These are phyloP conservation scores for Tolmerus cingulatus DNA, from an alignment of 2,888 invertebrate genomes.

Conservation along the genomic window DNA sequence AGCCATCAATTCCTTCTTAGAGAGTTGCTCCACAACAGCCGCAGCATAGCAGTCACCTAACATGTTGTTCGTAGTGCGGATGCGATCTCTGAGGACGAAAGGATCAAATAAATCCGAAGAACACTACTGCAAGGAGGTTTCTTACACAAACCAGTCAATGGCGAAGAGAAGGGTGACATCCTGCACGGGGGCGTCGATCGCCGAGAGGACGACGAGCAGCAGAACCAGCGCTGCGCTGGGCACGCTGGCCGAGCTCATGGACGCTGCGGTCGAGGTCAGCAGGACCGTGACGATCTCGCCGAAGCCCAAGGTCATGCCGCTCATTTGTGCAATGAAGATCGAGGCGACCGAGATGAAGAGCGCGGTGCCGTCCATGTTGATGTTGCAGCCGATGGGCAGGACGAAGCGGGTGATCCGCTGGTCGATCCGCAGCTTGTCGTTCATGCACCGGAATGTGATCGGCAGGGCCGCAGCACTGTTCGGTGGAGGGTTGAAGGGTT, in stretches of 20 bases:
- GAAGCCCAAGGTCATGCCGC: constrained; percentile 78
- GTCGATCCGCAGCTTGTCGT: constrained; percentile 82
- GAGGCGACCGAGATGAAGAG: constrained; percentile 88
- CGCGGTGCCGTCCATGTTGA: constrained; percentile 93
- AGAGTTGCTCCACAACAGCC: constrained; percentile 83
- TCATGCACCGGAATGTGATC: constrained; percentile 86
- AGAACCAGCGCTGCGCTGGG: constrained; percentile 86
- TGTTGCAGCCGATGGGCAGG: constrained; percentile 88
- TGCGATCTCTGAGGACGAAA: constrained; percentile 73
- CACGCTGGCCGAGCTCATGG: constrained; percentile 88
- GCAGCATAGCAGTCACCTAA: constrained; percentile 88
- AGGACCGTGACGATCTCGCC: constrained; percentile 88
- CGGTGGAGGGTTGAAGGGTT: not conserved
- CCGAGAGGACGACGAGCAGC: constrained; percentile 80
- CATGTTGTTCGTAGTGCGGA: constrained; percentile 88
- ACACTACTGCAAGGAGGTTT: constrained; percentile 52
- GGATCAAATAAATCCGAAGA: not conserved
- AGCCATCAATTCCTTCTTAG: constrained; percentile 82
- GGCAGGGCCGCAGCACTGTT: constrained; percentile 86
- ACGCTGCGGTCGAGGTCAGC: constrained; percentile 83
- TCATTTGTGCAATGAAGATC: constrained; percentile 87
- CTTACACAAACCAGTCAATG: constrained; percentile 91
- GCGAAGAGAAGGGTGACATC: constrained; percentile 85
- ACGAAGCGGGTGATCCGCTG: constrained; percentile 86
- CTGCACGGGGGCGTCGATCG: constrained; percentile 81